Base-by-base conservation (phyloP, 1,140 invertebrate species). In the Lepidurus arcticus region DNA sequence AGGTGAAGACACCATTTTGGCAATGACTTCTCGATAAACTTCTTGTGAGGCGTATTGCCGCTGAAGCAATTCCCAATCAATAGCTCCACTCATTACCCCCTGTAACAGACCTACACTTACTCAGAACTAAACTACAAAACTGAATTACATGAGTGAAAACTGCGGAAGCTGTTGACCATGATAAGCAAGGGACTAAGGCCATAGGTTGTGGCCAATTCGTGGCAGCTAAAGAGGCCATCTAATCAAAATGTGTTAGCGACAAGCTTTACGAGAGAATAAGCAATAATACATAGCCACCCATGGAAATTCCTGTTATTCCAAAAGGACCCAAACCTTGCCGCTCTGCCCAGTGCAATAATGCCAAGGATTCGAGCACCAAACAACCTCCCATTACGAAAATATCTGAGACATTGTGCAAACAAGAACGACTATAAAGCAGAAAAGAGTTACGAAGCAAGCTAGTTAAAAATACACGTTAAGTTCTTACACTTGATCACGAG, bases 371-470 rank as follows among this genome's bases (percentile, higher is more conserved):
- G 80, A 98, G 87, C 65, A 99, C 95, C 74, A 99, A 86, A 84
- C 96, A 96, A 42, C 94, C 97, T 77, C 98, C 98, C 98, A 99
- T 99, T 75, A 99, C 94, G 89, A 99, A 98, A 83, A 99, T 93
- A 86, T 99, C 98, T 73, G 93, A 95, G 0, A 99, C 97, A 88
- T 98, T 95, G 82, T 94, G 92, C 42, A 99, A 88, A 84, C 92
- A 92, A 4, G 97, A 99, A 42, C 96, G 91, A 78, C 94, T 97
- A 84, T 24, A 44, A 85, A 84, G 81, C 81, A 80, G 82, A 80
- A 81, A 79, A 21, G 11, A 81, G 13, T 43, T 75, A 42, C n/a
- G 43, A 81, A 75, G 76, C 76, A 11, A 73, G 42, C 21, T 1
- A 78, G 65, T 53, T n/a, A 77, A 75, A 6, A 47, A 81, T 34